Base-by-base conservation (phyloP, 1,140 invertebrate species). In the Drosophila parabipectinata region DNA sequence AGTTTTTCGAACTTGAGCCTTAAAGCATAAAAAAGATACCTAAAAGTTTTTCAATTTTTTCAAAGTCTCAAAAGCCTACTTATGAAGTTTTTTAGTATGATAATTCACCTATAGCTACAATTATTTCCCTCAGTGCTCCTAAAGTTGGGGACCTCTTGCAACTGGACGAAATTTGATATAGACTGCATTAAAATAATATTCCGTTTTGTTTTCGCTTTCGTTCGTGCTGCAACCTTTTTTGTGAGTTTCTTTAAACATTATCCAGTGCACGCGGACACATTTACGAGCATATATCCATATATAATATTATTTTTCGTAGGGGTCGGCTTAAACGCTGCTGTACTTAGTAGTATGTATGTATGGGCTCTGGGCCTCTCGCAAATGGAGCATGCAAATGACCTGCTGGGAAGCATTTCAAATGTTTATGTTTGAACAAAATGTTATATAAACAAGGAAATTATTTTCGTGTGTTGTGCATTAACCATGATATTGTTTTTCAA, bases 131-230 rank as follows among this genome's bases (percentile, higher is more conserved):
- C 44, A 44, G 62, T 74, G 63, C 44, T 74, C 41, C 39, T 37
- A 55, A 59, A 54, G 39, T 58, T 58, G 18, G 47, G 37, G 30
- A 51, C 48, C 34, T 18, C 59, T 3, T 69, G 66, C 62, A 68
- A 69, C 66, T 69, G 66, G 51, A 54, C 72, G 80, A 84, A 84
- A 84, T 84, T 80, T 72, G 80, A 84, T 84, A 84, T 79, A 61
- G 77, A 80, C 77, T 84, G 76, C 80, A 84, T 72, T 79, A 71
- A 84, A 84, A 84, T 84, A 79, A 82, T 82, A 75, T 66, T 62
- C 53, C 68, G 45, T 83, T 79, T 74, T 75, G 74, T 82, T 82
- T 81, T 80, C 72, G 56, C 66, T 75, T 68, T 63, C 56, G 39
- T 72, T 72, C 18, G 41, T 24, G 48, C 55, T 45, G 58, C 63